Conservation (phyloP, 2,888 invertebrate genomes). For the Parasteatoda lunata region DNA sequence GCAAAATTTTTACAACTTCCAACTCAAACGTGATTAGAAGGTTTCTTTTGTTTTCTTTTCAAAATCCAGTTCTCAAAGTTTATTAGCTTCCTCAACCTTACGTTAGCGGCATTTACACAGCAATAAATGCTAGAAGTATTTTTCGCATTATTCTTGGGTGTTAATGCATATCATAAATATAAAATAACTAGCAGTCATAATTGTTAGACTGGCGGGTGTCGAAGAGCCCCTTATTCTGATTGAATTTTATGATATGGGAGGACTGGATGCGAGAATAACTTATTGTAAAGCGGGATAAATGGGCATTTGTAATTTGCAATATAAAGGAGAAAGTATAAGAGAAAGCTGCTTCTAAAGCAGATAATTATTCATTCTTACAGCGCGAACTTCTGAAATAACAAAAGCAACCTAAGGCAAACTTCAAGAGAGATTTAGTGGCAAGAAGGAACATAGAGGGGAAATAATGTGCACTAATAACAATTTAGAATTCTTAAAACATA, state of each 20-base stretch:
- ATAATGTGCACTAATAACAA: constrained; percentile 2
- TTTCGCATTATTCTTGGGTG: neutral
- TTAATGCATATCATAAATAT: neutral
- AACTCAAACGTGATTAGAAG: too few species aligned
- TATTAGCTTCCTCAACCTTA: neutral
- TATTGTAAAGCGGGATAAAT: constrained; percentile 1
- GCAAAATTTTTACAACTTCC: too few species aligned
- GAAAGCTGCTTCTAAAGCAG: neutral
- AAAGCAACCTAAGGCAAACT: neutral
- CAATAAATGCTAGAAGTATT: neutral
- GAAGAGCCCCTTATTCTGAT: neutral
- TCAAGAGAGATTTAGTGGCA: neutral
- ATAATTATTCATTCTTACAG: neutral
- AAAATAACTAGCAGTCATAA: neutral
- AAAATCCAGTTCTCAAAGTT: neutral
- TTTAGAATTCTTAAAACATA: neutral
- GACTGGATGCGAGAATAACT: neutral
- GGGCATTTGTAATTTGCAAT: neutral
- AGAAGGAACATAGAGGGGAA: neutral
- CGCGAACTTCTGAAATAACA: neutral
- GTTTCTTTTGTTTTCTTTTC: neutral
- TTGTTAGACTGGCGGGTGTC: neutral
- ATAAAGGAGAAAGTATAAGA: neutral
- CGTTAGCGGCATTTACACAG: neutral
- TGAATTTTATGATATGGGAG: neutral